A percentile compares a stretch with the other conserved stretches of the same genome.
phyloP scores from a whole-genome alignment of 2,888 invertebrate genomes.

The Phanerotoma sp. region DNA sequence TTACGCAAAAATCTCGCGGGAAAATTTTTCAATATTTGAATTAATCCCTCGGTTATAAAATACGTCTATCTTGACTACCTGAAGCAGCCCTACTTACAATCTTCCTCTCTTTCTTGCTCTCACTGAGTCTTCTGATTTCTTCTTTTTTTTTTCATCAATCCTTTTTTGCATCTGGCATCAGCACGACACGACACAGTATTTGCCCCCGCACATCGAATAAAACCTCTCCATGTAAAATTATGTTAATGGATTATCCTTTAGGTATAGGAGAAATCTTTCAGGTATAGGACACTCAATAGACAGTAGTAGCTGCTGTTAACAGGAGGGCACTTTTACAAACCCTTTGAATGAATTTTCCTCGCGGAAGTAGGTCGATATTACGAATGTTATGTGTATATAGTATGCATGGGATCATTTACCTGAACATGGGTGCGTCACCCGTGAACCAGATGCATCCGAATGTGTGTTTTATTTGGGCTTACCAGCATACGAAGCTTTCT shows the following conservation, averaged over 20 bases:
- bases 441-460: slow-evolving; percentile 10
- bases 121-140: slow-evolving; percentile 26
- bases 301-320: neutral
- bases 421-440: slow-evolving; percentile 13
- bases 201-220: slow-evolving; percentile 41
- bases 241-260: slow-evolving; percentile 58
- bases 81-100: too few species aligned
- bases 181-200: slow-evolving; percentile 48
- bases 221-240: slow-evolving; percentile 55
- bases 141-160: slow-evolving; percentile 29
- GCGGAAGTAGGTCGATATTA: slow-evolving; percentile 46
- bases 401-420: slow-evolving; percentile 25
- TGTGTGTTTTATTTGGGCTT: neutral
- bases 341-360: slow-evolving; percentile 43
- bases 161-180: slow-evolving; percentile 56
- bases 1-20: slow-evolving; percentile 52
- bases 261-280: slow-evolving; percentile 39
- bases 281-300: slow-evolving; percentile 32
- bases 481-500: neutral
- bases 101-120: slow-evolving; percentile 48
- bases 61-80: slow-evolving; percentile 45
- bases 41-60: slow-evolving; percentile 43
- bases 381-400: slow-evolving; percentile 29
- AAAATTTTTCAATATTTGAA: slow-evolving; percentile 57
- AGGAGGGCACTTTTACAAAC: slow-evolving; percentile 13